Percentiles rank a stretch among this genome's conserved stretches.
phyloP scores from a whole-genome alignment of 2,113 vertebrate species.

The Hemiscyllium ocellatum region DNA sequence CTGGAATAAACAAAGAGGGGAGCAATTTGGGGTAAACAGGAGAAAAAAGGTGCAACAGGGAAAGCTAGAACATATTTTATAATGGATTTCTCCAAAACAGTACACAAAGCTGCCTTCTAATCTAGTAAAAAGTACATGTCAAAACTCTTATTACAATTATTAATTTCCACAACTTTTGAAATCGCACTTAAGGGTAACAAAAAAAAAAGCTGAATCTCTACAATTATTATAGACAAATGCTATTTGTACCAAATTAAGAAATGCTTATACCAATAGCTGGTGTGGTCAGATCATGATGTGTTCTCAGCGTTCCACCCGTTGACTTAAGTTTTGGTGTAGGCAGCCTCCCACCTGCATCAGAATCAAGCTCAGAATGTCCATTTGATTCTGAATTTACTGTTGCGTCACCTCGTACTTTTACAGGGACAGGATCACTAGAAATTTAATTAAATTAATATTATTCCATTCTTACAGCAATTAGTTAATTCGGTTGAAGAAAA shows the following conservation, averaged over 20 bases:
- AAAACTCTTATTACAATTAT: not conserved
- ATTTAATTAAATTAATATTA: not conserved
- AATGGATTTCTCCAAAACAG: not conserved
- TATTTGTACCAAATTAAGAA: not conserved
- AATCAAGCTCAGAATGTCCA: slow-evolving; percentile 44
- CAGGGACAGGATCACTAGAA: slow-evolving; percentile 40
- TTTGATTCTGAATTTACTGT: slow-evolving; percentile 44
- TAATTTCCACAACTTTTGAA: not conserved
- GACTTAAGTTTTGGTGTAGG: slow-evolving; percentile 61
- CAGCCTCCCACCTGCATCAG: slow-evolving; percentile 52
- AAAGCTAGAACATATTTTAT: not conserved
- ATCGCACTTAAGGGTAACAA: not conserved
- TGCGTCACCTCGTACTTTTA: slow-evolving; percentile 26
- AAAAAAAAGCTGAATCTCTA: not conserved
- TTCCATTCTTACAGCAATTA: not conserved
- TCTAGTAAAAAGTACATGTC: not conserved
- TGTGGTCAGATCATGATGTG: slow-evolving; percentile 66
- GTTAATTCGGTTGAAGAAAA: not conserved
- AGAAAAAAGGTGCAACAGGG: not conserved
- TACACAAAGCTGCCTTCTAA: not conserved
- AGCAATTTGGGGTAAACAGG: not conserved
- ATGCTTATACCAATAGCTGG: slow-evolving; percentile 58
- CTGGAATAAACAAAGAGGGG: not conserved
- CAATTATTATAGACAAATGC: not conserved
- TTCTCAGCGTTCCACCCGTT: slow-evolving; percentile 54